A percentile compares a stretch with the other conserved stretches of the same genome.
phyloP scores from a whole-genome alignment of 2,113 vertebrate species.

The Lepus timidus region DNA sequence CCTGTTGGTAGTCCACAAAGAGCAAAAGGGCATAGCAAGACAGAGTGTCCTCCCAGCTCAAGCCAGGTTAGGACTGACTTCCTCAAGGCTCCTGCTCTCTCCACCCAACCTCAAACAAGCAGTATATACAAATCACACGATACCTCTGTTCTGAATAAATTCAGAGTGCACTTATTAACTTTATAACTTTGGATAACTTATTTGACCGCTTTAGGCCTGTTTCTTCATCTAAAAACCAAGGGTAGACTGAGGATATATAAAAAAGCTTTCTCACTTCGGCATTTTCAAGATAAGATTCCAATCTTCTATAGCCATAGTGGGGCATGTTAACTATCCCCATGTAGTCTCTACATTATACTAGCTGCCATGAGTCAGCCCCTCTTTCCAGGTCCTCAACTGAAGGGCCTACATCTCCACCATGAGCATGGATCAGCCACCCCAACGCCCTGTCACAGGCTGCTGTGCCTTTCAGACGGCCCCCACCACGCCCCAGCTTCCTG shows the following conservation, averaged over 20 bases:
- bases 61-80: not conserved
- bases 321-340: not conserved
- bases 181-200: not conserved
- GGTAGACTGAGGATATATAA: not conserved
- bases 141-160: not conserved
- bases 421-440: not conserved
- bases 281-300: not conserved
- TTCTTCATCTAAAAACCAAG: slow-evolving; percentile 24
- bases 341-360: not conserved
- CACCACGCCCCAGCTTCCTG: not conserved
- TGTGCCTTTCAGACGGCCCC: not conserved
- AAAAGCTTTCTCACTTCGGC: not conserved
- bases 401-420: not conserved
- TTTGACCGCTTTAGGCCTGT: not conserved
- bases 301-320: not conserved
- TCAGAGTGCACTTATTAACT: not conserved
- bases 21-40: not conserved
- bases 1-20: not conserved
- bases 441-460: not conserved
- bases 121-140: not conserved
- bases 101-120: not conserved
- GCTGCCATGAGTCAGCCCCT: not conserved
- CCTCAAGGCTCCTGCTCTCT: not conserved
- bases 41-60: not conserved
- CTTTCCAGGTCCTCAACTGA: not conserved